These are phyloP conservation scores for Ciconia nigra DNA, from an alignment of 2,797 vertebrate species.

Conservation along the genomic window DNA sequence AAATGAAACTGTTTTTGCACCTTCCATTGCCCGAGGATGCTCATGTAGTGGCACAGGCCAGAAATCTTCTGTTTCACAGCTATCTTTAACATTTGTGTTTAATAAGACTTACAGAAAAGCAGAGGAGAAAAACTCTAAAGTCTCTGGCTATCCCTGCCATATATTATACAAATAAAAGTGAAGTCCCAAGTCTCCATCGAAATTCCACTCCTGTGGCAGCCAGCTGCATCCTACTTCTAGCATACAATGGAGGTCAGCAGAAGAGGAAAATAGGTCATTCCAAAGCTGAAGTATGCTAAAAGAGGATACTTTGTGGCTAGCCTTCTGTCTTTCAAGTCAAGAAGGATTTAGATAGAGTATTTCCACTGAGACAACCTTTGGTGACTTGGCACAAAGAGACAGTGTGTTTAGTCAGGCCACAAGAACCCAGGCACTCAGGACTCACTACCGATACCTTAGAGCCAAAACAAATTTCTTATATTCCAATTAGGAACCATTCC, in stretches of 20 bases:
- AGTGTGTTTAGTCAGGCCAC: not conserved
- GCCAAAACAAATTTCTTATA: not conserved
- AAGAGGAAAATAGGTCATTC: not conserved
- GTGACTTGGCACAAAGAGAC: not conserved
- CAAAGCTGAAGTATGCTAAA: not conserved
- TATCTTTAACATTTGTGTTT: not conserved
- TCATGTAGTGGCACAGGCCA: not conserved
- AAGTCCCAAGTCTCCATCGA: not conserved
- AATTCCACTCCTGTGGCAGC: not conserved
- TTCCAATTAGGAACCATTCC: not conserved
- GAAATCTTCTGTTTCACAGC: not conserved
- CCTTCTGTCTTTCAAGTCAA: not conserved
- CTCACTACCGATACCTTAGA: not conserved
- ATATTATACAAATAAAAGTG: not conserved
- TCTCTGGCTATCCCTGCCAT: not conserved
- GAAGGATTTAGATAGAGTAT: not conserved
- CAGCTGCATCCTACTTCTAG: not conserved
- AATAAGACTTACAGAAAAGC: not conserved
- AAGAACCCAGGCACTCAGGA: not conserved
- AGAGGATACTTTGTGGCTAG: not conserved
- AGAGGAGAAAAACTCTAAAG: not conserved
- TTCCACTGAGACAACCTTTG: not conserved
- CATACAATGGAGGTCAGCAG: not conserved
- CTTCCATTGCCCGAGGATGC: accelerated
- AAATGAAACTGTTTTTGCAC: not conserved